A percentile compares a stretch with the other conserved stretches of the same genome.
These are phyloP conservation scores for Eugnorisma glareosa DNA, from an alignment of 2,888 invertebrate species.

Conservation along the genomic window DNA sequence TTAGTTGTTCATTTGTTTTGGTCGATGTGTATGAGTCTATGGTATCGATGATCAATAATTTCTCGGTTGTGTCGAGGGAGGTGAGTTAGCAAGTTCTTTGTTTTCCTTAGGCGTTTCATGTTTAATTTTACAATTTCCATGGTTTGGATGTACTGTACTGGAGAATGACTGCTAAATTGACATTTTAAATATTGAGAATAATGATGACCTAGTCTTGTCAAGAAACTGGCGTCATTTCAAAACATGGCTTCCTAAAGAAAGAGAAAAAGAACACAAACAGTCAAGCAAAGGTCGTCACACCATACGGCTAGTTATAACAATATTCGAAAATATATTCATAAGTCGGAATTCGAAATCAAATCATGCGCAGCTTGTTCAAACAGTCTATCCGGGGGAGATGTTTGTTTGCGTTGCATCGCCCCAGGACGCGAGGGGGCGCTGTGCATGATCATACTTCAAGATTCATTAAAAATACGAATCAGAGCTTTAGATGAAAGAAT, in stretches of 20 bases:
- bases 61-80: slow-evolving; percentile 14
- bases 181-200: slow-evolving; percentile 16
- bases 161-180: neutral
- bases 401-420: slow-evolving; percentile 81
- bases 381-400: slow-evolving; percentile 68
- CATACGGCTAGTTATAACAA: slow-evolving; percentile 60
- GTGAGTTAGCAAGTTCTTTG: slow-evolving; percentile 30
- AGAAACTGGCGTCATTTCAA: neutral
- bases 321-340: slow-evolving; percentile 65
- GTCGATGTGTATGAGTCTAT: slow-evolving; percentile 13
- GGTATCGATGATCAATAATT: slow-evolving; percentile 37
- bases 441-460: slow-evolving; percentile 44
- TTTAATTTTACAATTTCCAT: slow-evolving; percentile 16
- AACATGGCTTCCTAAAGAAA: neutral
- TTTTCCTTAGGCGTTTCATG: slow-evolving; percentile 9
- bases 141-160: neutral
- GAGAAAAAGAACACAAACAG: neutral
- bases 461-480: slow-evolving; percentile 43
- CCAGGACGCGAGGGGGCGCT: slow-evolving; percentile 73
- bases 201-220: slow-evolving; percentile 17
- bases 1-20: slow-evolving; percentile 41
- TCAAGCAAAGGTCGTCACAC: slow-evolving; percentile 30
- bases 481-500: neutral
- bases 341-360: slow-evolving; percentile 58
- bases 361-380: slow-evolving; percentile 70